These are phyloP conservation scores for Pipistrellus kuhlii DNA, from an alignment of 2,797 vertebrate genomes.

Conservation along the genomic window DNA sequence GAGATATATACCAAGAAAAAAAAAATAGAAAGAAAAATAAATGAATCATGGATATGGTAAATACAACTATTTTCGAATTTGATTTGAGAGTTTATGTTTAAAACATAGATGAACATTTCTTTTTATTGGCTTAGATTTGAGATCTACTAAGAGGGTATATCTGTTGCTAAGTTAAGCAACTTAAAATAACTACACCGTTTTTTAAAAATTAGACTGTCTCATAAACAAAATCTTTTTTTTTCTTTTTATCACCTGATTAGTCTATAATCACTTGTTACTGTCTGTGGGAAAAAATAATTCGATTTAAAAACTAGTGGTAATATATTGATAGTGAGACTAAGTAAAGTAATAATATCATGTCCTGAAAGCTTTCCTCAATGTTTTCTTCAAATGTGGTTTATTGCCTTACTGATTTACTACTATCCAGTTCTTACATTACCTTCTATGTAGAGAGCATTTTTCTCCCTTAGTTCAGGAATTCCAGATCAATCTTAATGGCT, in stretches of 20 bases:
- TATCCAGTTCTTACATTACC: slow-evolving; percentile 17
- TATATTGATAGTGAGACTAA: slow-evolving; percentile 57
- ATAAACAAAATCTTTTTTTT: neutral
- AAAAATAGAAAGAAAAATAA: neutral
- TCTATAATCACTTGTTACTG: slow-evolving; percentile 54
- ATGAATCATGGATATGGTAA: neutral
- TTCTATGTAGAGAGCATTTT: neutral
- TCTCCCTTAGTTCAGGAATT: neutral
- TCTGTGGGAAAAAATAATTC: slow-evolving; percentile 62
- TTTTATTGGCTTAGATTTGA: neutral
- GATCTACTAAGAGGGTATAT: neutral
- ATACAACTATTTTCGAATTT: slow-evolving; percentile 16
- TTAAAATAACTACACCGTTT: neutral
- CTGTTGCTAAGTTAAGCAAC: neutral
- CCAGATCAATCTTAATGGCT: neutral
- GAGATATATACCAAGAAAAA: neutral
- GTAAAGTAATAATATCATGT: slow-evolving; percentile 50
- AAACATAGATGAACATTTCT: neutral
- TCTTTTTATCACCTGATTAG: slow-evolving; percentile 55
- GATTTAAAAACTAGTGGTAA: slow-evolving; percentile 26
- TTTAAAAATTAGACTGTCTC: neutral
- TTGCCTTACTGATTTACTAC: slow-evolving; percentile 29
- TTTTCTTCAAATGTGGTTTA: slow-evolving; percentile 56
- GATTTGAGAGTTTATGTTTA: neutral
- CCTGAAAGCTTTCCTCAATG: slow-evolving; percentile 53